These are phyloP conservation scores for Dryadula phaetusa DNA, from an alignment of 2,888 invertebrate species.

Conservation along the genomic window DNA sequence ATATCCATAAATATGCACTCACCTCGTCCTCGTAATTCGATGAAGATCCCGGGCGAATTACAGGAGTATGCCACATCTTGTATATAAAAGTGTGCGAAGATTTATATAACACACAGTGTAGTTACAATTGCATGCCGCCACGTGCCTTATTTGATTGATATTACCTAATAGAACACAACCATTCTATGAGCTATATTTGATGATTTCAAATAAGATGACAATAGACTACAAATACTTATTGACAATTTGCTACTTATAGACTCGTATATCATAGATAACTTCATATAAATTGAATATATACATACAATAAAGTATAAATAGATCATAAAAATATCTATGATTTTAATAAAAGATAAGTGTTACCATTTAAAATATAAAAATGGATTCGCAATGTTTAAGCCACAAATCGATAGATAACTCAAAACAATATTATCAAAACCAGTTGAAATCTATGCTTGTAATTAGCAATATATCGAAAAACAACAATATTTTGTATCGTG, in stretches of 20 bases:
- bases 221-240: neutral
- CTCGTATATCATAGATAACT: neutral
- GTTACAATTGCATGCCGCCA: slow-evolving; percentile 30
- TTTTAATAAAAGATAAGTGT: neutral
- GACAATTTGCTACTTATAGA: neutral
- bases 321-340: neutral
- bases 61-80: slow-evolving; percentile 10
- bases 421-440: neutral
- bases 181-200: neutral
- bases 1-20: slow-evolving; percentile 10
- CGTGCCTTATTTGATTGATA: slow-evolving; percentile 30
- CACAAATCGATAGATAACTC: neutral
- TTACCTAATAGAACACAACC: neutral
- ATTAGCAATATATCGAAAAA: neutral
- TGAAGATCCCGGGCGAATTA: neutral
- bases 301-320: neutral
- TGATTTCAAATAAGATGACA: neutral
- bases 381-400: neutral
- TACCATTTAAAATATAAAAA: neutral
- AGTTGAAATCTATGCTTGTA: neutral
- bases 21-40: slow-evolving; percentile 2
- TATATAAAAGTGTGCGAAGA: neutral
- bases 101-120: slow-evolving; percentile 24
- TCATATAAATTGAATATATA: too few species aligned
- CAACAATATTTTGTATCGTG: neutral